Base-by-base conservation (phyloP, 2,113 vertebrate species). In the Chauna torquata region DNA sequence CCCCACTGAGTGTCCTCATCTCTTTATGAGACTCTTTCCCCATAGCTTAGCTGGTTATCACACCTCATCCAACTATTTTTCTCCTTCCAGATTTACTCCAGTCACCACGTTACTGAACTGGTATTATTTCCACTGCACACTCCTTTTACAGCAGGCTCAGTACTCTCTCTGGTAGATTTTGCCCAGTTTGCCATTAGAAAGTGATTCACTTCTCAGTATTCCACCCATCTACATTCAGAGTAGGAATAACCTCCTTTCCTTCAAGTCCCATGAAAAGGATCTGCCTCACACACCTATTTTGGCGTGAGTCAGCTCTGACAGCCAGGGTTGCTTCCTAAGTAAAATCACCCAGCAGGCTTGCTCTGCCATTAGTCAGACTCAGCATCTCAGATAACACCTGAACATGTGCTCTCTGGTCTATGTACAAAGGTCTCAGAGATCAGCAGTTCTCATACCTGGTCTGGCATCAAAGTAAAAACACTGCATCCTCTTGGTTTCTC, bases 401-500 rank as follows among this genome's bases (percentile, higher is more conserved):
- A 47, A 32, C 24, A 61, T 2, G 5, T 58, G 70, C n/a, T 75
- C 74, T 36, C 18, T 54, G 58, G 16, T n/a, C 55, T 34, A 8
- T 3, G 18, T 5, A 93, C 81, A 79, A 83, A 96, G 80, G 38
- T 62, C 54, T 55, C 16, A 0, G 36, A 70, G 66, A 79, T 32
- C 40, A 38, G 72, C 45, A 82, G 70, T 80, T 47, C 16, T 61
- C 89, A 34, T 90, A 98, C 98, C 98, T 97, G 97, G 89, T 78
- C 96, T 97, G 86, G 90, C 98, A 94, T 98, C 97, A 70, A 98
- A 99, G 93, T 98, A 99, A 96, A 99, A 99, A 32, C 80, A 42
- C 36, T 92, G 98, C 13, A 55, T 91, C 76, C 58, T 94, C 27
- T 68, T 95, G n/a, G 76, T 72, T 83, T 97, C 71, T 92, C 94